Percentiles rank a stretch among this genome's conserved stretches.
phyloP scores from a whole-genome alignment of 2,888 invertebrate species.

The Macropis europaea region DNA sequence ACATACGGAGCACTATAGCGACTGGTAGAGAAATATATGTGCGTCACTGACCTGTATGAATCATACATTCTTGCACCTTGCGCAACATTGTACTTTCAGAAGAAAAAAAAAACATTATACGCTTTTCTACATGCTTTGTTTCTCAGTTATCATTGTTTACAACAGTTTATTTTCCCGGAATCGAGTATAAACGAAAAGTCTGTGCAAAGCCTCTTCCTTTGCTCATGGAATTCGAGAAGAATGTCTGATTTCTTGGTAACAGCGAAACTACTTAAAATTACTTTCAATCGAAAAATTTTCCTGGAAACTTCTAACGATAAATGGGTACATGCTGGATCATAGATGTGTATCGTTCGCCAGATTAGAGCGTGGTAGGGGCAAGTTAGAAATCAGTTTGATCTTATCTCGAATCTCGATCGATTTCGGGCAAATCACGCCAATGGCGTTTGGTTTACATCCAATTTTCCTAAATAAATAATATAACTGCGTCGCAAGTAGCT shows the following conservation, averaged over 20 bases:
- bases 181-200: neutral
- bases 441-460: constrained; percentile 36
- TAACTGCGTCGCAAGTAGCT: constrained; percentile 45
- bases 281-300: neutral
- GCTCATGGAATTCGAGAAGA: neutral
- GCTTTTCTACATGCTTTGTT: too few species aligned
- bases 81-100: constrained; percentile 14
- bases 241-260: constrained; percentile 4
- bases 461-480: constrained; percentile 32
- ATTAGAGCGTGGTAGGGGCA: neutral
- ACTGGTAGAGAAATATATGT: neutral
- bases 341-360: too few species aligned
- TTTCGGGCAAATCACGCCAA: neutral
- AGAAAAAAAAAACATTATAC: neutral
- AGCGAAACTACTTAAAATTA: neutral
- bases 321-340: too few species aligned
- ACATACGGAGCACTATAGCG: neutral
- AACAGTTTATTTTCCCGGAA: neutral
- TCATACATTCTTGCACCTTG: constrained; percentile 34
- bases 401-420: neutral
- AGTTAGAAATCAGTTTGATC: neutral
- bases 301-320: too few species aligned
- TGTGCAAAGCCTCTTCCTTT: neutral
- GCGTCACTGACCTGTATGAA: constrained; percentile 36
- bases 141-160: too few species aligned